Evolutionary conservation across 2,113 vertebrate genomes (phyloP).

Genomic region (Dicaeum eximium): DNA sequence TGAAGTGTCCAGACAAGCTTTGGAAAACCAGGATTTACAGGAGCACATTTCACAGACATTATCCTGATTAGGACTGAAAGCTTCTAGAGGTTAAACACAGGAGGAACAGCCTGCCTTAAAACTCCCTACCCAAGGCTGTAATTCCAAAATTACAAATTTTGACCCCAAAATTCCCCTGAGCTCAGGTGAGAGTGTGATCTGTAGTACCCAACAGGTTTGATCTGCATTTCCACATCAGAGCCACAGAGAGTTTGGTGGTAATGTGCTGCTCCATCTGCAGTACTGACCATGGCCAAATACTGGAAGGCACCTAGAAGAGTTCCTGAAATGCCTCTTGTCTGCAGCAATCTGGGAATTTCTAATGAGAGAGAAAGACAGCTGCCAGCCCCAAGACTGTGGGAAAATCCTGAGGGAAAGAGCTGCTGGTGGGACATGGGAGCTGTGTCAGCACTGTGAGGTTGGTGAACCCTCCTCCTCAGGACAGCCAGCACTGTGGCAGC

Average conservation of each 20-base stretch:
- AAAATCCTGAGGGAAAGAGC: not conserved
- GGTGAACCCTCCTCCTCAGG: not conserved
- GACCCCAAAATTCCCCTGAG: not conserved
- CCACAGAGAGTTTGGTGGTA: not conserved
- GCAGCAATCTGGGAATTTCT: not conserved
- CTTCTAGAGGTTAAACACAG: not conserved
- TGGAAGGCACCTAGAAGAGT: not conserved
- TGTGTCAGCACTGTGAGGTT: not conserved
- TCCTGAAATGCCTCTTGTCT: not conserved
- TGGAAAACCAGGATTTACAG: not conserved
- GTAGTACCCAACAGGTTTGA: not conserved
- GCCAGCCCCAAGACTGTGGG: not conserved
- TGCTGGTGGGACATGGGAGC: not conserved
- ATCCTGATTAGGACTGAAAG: not conserved
- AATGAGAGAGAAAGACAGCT: not conserved
- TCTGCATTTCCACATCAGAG: accelerated
- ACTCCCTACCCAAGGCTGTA: not conserved
- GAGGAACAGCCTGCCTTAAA: not conserved
- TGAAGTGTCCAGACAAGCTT: not conserved
- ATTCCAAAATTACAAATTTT: too few species aligned
- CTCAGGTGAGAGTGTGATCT: not conserved
- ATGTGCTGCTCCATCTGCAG: not conserved
- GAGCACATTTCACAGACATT: not conserved
- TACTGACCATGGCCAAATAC: not conserved
- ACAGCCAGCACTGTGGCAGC: not conserved